Evolutionary conservation across 2,797 vertebrate species (phyloP).

Genomic region (Crenichthys baileyi): DNA sequence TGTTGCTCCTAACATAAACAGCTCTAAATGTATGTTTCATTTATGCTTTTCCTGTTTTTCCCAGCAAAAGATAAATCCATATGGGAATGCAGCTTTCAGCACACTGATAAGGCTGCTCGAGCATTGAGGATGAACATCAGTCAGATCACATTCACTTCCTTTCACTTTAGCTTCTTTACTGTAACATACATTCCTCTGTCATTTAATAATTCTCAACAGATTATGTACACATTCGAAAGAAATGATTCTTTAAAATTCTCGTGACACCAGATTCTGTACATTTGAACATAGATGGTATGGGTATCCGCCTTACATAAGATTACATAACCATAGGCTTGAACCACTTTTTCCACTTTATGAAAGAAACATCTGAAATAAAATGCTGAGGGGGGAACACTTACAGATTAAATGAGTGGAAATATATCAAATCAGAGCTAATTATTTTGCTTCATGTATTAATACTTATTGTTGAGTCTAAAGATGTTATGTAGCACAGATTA

Average conservation of each 20-base stretch:
- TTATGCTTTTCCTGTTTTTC: conserved; percentile 3
- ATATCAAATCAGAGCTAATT: not conserved
- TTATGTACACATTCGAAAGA: conserved; percentile 52
- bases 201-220: conserved; percentile 57
- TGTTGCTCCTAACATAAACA: conserved; percentile 7
- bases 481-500: not conserved
- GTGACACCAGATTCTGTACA: conserved; percentile 64
- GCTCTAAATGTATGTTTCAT: conserved; percentile 16
- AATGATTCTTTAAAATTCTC: conserved; percentile 53
- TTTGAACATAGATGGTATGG: conserved; percentile 64
- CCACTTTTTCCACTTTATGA: conserved; percentile 56
- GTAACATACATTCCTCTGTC: conserved; percentile 26
- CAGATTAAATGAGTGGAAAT: conserved; percentile 21
- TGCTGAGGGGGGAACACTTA: not conserved
- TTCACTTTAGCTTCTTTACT: conserved; percentile 25
- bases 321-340: conserved; percentile 40
- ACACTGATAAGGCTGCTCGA: conserved; percentile 14
- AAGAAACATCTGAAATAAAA: conserved; percentile 39
- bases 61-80: not conserved
- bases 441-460: conserved; percentile 10
- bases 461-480: not conserved
- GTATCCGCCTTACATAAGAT: conserved; percentile 48
- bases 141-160: conserved; percentile 26
- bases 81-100: conserved; percentile 23
- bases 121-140: conserved; percentile 30